Evolutionary conservation across 2,113 vertebrate species (phyloP).

Genomic region (Candoia aspera): DNA sequence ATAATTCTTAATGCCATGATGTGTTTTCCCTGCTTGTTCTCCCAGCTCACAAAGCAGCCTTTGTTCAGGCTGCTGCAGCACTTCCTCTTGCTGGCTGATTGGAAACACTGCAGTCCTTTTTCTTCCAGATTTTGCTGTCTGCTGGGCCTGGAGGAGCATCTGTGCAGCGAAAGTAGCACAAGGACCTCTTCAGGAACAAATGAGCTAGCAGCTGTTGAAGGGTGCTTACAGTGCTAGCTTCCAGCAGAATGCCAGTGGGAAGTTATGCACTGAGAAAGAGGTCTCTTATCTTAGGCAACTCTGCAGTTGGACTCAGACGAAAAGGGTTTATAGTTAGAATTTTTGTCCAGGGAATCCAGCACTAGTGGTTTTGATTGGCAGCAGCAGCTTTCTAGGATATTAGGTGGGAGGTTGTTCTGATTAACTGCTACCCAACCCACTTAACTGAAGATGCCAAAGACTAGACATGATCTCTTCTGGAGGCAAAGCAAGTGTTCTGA

Average conservation of each 20-base stretch:
- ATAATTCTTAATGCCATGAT: constrained; percentile 12
- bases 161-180: neutral
- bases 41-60: constrained; percentile 8
- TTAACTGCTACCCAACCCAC: neutral
- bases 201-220: neutral
- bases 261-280: neutral
- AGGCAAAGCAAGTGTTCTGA: neutral
- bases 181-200: neutral
- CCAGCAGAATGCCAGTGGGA: neutral
- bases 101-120: neutral
- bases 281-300: neutral
- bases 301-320: neutral
- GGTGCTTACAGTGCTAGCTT: neutral
- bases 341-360: neutral
- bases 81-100: constrained; percentile 3
- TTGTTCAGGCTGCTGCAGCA: neutral
- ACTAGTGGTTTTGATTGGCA: neutral
- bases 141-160: neutral
- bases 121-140: neutral
- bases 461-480: neutral
- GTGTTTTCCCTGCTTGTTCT: constrained; percentile 9
- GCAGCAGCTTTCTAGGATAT: neutral
- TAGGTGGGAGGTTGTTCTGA: neutral
- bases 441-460: neutral
- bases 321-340: neutral